Conservation (phyloP, 2,113 vertebrate species). For the Seriola dumerili region DNA sequence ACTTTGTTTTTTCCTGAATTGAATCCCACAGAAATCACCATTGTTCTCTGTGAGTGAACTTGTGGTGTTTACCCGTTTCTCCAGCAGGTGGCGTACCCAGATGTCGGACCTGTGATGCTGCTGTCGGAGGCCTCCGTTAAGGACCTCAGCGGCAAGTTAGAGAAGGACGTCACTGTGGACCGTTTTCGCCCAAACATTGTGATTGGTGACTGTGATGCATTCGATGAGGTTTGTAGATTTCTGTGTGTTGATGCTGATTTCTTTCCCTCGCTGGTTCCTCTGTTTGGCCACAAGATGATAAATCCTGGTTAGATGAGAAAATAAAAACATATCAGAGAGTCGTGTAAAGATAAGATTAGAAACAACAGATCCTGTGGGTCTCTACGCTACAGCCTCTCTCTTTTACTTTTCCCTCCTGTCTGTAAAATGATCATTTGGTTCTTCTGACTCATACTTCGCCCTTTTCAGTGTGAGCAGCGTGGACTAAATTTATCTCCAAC, state of each 20-base stretch:
- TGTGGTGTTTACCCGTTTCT: neutral
- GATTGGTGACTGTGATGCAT: constrained; percentile 88
- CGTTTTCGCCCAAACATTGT: constrained; percentile 92
- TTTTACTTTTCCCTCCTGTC: constrained; percentile 21
- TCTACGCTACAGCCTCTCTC: neutral
- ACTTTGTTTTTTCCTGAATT: too few relatives aligned
- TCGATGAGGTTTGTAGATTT: constrained; percentile 86
- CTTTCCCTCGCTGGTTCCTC: neutral
- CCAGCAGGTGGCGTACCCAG: constrained; percentile 89
- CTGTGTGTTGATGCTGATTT: neutral
- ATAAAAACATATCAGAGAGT: neutral
- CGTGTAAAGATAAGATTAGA: neutral
- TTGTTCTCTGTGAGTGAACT: neutral
- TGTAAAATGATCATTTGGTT: constrained; percentile 32
- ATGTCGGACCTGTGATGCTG: constrained; percentile 87
- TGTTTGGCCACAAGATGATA: neutral
- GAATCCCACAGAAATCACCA: neutral
- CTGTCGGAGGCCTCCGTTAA: constrained; percentile 91
- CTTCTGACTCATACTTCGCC: constrained; percentile 61
- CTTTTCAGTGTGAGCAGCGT: constrained; percentile 57
- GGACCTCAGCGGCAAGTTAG: constrained; percentile 87
- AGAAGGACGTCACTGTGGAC: constrained; percentile 85
- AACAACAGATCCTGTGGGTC: neutral
- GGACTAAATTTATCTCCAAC: constrained; percentile 68
- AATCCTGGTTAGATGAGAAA: neutral